These are phyloP conservation scores for Ectemnius cavifrons DNA, from an alignment of 2,888 invertebrate species.

Conservation along the genomic window DNA sequence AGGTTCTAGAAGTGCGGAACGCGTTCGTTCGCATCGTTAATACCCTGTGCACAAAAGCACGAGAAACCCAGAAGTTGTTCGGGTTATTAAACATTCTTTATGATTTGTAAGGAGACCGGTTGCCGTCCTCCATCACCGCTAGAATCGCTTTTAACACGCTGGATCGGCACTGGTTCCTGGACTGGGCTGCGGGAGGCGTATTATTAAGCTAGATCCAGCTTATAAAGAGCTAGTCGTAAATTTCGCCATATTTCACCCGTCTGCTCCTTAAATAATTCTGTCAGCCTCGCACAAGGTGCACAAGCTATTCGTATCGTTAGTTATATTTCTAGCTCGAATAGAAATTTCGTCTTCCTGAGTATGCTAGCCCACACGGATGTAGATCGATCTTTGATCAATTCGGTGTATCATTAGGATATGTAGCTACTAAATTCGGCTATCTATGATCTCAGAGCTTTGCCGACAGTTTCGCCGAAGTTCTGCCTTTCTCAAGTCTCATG, in stretches of 20 bases:
- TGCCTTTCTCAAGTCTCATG: too few species aligned
- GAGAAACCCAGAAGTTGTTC: conserved; percentile 19
- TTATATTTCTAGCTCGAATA: conserved; percentile 38
- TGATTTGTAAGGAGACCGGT: conserved; percentile 7
- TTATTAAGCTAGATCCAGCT: conserved; percentile 33
- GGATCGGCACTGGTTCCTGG: conserved; percentile 22
- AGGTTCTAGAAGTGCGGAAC: background rate
- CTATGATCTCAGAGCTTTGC: too few species aligned
- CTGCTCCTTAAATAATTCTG: conserved; percentile 51
- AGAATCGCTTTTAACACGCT: conserved; percentile 13
- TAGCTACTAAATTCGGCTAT: too few species aligned
- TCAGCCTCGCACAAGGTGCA: conserved; percentile 48
- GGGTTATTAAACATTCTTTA: conserved; percentile 28
- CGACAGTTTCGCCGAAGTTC: too few species aligned
- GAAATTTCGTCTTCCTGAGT: conserved; percentile 24
- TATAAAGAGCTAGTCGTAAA: conserved; percentile 36
- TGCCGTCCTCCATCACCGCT: conserved; percentile 9
- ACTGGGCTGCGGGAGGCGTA: conserved; percentile 25
- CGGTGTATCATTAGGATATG: too few species aligned
- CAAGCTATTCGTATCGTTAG: conserved; percentile 58
- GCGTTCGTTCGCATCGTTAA: background rate
- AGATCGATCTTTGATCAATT: too few species aligned
- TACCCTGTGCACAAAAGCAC: background rate
- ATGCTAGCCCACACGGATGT: conserved; percentile 35
- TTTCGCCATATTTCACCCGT: conserved; percentile 17